Conservation (phyloP, 2,113 vertebrate species). For the Capricornis sumatraensis region DNA sequence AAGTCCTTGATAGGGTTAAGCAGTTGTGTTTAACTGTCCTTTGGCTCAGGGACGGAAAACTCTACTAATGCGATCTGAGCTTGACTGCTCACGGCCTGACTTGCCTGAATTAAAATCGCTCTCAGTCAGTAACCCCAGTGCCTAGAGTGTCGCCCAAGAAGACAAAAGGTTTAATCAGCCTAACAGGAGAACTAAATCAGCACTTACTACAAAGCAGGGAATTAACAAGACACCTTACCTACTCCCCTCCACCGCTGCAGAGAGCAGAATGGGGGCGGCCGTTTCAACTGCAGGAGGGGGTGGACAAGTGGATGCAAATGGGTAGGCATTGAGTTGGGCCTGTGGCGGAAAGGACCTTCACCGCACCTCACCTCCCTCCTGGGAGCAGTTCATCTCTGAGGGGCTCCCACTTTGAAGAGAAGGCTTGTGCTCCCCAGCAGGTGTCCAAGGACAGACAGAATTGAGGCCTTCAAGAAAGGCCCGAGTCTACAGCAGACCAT, state of each 20-base stretch:
- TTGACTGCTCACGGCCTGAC: slow-evolving; percentile 24
- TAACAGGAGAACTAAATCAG: slow-evolving; percentile 40
- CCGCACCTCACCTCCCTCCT: rapidly evolving
- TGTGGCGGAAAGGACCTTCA: neutral
- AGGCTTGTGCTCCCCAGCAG: neutral
- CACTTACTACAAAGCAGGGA: neutral
- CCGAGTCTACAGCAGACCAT: rapidly evolving
- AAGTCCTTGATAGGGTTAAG: slow-evolving; percentile 44
- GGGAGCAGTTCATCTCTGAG: neutral
- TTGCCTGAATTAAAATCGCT: slow-evolving; percentile 20
- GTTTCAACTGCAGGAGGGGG: neutral
- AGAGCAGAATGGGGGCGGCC: neutral
- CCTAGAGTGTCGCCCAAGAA: slow-evolving; percentile 45
- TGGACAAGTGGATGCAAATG: neutral
- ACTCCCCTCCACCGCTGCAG: neutral
- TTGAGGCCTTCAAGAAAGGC: neutral
- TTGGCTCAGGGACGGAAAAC: slow-evolving; percentile 21
- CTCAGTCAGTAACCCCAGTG: neutral
- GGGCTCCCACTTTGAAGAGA: neutral
- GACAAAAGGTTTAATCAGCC: slow-evolving; percentile 55
- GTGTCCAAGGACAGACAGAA: neutral
- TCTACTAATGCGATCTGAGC: slow-evolving; percentile 47
- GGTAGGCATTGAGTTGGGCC: neutral
- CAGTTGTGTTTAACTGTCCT: slow-evolving; percentile 44
- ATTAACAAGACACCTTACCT: neutral